Percentiles rank a stretch among this genome's conserved stretches.
Conservation (phyloP, 2,888 invertebrate genomes). For the Pachymerium ferrugineum region DNA sequence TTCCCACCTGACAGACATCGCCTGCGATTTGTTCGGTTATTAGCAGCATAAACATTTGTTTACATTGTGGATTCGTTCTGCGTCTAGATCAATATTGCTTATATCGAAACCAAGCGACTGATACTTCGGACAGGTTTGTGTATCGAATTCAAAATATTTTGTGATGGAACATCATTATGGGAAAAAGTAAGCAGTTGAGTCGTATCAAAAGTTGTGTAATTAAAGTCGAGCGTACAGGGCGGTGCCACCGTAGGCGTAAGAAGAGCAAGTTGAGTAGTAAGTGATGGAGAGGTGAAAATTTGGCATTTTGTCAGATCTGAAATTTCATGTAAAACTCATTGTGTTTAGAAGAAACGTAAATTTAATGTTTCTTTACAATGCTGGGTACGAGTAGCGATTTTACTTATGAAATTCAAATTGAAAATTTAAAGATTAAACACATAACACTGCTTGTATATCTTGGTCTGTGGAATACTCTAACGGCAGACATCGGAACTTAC, state of each 20-base stretch:
- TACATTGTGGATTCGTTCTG: no score
- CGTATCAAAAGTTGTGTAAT: background rate
- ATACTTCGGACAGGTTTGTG: constrained; percentile 19
- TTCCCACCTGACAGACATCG: no score
- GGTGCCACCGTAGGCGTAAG: background rate
- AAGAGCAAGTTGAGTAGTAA: background rate
- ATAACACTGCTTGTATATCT: no score
- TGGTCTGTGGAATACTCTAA: background rate
- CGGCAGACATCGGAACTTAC: background rate
- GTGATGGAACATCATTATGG: background rate
- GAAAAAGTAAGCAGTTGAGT: constrained; percentile 15
- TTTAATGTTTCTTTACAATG: no score
- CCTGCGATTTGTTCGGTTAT: no score
- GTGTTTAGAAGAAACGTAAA: no score
- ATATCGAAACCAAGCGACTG: background rate
- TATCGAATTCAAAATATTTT: background rate
- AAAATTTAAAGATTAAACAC: no score
- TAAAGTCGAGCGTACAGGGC: background rate
- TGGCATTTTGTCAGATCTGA: background rate
- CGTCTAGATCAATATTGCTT: no score
- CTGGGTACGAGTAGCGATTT: no score
- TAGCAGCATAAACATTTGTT: no score
- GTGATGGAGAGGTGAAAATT: background rate
- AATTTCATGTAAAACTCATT: no score
- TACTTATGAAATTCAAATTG: no score